Percentiles rank a stretch among this genome's conserved stretches.
Conservation (phyloP, 2,113 vertebrate species). For the Cynocephalus volans region DNA sequence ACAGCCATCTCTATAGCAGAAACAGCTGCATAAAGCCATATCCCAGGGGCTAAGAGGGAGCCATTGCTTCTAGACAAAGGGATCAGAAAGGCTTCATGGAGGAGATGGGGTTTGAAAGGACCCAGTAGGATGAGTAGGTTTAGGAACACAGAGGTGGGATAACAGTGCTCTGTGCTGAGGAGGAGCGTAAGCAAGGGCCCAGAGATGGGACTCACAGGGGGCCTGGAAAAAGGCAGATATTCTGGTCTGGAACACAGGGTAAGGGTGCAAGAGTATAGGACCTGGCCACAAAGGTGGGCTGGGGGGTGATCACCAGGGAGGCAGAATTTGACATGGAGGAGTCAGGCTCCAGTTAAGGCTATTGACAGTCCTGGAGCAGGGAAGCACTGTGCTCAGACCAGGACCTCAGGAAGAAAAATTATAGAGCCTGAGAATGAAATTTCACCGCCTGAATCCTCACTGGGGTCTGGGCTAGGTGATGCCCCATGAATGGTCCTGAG, state of each 20-base stretch:
- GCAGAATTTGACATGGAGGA: not conserved
- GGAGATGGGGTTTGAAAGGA: not conserved
- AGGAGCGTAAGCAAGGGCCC: not conserved
- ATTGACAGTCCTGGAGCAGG: not conserved
- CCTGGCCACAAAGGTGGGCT: not conserved
- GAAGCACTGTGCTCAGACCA: not conserved
- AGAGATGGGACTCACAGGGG: fast-evolving
- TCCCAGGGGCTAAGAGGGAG: not conserved
- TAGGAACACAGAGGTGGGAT: not conserved
- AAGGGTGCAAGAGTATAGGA: not conserved
- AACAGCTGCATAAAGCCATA: not conserved
- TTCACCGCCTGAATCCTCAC: not conserved
- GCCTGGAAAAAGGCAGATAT: not conserved
- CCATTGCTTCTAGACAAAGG: not conserved
- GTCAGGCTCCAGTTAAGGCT: not conserved
- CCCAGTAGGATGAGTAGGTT: not conserved
- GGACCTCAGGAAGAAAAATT: not conserved
- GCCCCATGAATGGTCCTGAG: not conserved
- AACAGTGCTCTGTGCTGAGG: not conserved
- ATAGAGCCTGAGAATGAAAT: fast-evolving
- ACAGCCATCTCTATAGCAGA: fast-evolving
- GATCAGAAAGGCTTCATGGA: not conserved
- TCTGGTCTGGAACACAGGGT: not conserved
- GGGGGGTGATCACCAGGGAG: not conserved
- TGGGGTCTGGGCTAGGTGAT: not conserved